Evolutionary conservation across 2,797 vertebrate genomes (phyloP), one percentile per base, ranked within the genome.

Genomic region (Crypturellus tataupa): DNA sequence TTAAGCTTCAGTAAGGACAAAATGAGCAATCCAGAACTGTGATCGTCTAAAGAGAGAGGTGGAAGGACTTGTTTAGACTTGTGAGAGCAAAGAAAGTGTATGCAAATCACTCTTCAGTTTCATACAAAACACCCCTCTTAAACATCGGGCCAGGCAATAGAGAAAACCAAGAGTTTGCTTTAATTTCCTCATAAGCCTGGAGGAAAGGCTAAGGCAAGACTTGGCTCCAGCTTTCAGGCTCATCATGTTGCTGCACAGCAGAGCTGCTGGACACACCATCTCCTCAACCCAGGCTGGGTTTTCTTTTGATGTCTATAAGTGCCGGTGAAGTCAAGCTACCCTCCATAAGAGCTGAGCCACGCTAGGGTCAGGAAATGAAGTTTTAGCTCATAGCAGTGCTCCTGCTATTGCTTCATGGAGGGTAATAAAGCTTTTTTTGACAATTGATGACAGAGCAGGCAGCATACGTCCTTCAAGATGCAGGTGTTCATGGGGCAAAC

Each of bases 1-100:
- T 84, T 40, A 19, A 72, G 65, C 79, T 89, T 63, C 1, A 1
- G 42, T 25, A 35, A 79, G 87, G 87, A 94, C 80, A 84, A 69
- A 93, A 81, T 1, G 5, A 96, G 62, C 93, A 93, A 94, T 58
- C 88, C 69, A 67, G 85, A 70, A 96, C 90, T 91, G n/a, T 35
- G 92, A 95, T 96, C 93, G 94, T 96, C 94, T 77, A 11, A 39
- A 67, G 95, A 71, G 89, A 90, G 59, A 44, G 86, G 31, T 79
- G 73, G 84, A 94, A 60, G 86, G 83, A 94, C 77, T 65, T 86
- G 93, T 23, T 94, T 60, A 94, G 95, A 89, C 89, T 93, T 78
- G 79, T 3, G 68, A 44, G 88, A 86, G 88, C 31, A 25, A 46
- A 89, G 77, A 84, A 87, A 94, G 91, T 71, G 90, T 77, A 89